A percentile compares a stretch with the other conserved stretches of the same genome.
Conservation (phyloP, 2,888 invertebrate species). For the Proisotoma minuta region DNA sequence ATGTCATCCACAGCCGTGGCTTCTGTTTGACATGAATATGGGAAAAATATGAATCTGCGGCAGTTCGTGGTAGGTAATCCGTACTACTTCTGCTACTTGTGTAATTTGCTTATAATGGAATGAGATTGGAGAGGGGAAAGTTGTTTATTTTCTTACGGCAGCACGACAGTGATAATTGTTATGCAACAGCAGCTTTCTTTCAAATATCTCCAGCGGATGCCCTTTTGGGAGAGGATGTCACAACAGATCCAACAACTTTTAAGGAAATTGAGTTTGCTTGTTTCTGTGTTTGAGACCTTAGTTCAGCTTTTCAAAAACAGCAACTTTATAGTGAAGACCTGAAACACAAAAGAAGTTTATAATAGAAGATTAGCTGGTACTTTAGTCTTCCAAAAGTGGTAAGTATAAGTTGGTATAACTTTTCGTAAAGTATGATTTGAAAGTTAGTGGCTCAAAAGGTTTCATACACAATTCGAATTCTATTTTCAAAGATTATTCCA, state of each 20-base stretch:
- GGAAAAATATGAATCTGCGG: not conserved
- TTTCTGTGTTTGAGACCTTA: not conserved
- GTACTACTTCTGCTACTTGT: not conserved
- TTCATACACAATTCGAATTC: too few species aligned
- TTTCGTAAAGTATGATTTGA: too few species aligned
- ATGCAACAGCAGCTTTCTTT: not conserved
- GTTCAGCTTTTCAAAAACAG: not conserved
- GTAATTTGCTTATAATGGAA: not conserved
- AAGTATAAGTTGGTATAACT: too few species aligned
- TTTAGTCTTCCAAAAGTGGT: too few species aligned
- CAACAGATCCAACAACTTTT: not conserved
- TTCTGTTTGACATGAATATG: not conserved
- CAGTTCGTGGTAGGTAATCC: not conserved
- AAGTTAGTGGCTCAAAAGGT: too few species aligned
- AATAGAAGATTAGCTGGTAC: not conserved
- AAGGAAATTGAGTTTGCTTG: not conserved
- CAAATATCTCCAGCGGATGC: not conserved
- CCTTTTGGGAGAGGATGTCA: not conserved
- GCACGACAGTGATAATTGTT: not conserved
- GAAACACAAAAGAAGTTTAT: not conserved
- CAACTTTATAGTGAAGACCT: not conserved
- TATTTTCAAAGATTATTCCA: too few species aligned
- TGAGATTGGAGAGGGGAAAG: not conserved
- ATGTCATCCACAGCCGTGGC: conserved; percentile 18
- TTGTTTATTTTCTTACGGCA: not conserved